phyloP scores from a whole-genome alignment of 2,797 vertebrate species.

The Onychomys torridus region DNA sequence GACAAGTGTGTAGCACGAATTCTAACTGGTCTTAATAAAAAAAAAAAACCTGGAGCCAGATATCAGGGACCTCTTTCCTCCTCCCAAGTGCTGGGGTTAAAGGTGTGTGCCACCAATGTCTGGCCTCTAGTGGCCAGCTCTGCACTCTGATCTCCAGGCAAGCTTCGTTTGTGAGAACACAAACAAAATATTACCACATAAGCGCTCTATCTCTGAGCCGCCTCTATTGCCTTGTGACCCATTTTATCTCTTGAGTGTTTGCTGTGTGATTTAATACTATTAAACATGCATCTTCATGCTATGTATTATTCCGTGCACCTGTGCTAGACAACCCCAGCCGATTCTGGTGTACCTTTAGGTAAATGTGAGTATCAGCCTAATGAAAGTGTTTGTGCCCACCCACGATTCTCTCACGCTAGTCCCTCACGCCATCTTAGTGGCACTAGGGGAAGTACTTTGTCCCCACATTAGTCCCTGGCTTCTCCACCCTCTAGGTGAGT shows the following conservation, averaged over 20 bases:
- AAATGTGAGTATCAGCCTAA: not conserved
- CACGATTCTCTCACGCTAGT: not conserved
- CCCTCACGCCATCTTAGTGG: not conserved
- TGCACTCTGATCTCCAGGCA: too few species aligned
- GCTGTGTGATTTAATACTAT: not conserved
- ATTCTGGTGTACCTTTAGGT: not conserved
- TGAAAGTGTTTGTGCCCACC: not conserved
- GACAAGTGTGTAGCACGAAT: not conserved
- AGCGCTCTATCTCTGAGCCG: not conserved
- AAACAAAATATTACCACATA: too few species aligned
- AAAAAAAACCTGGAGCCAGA: too few species aligned
- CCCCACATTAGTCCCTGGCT: not conserved
- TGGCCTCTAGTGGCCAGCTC: too few species aligned
- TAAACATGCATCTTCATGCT: not conserved
- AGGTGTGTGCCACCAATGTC: too few species aligned
- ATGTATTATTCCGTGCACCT: not conserved
- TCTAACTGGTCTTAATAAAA: too few species aligned
- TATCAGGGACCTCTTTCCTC: too few species aligned
- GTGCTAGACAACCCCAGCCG: not conserved
- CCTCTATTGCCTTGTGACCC: not conserved
- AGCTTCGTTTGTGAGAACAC: too few species aligned
- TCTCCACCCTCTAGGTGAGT: not conserved
- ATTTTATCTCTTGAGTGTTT: not conserved
- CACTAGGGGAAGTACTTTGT: not conserved
- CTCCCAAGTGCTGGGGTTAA: too few species aligned